Conservation (phyloP, 2,888 invertebrate genomes). For the Ectobius pallidus region DNA sequence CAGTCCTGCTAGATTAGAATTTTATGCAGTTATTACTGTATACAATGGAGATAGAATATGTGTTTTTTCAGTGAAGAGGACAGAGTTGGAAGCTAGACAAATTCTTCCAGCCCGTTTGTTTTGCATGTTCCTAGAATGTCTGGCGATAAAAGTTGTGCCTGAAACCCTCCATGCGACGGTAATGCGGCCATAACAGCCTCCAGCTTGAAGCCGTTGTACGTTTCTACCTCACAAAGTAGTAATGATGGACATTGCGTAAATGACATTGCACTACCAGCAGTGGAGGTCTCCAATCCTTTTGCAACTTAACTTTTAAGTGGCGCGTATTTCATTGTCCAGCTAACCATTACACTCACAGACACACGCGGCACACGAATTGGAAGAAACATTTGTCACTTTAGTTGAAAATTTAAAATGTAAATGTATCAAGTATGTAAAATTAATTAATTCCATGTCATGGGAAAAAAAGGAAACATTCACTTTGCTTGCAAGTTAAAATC, state of each 20-base stretch:
- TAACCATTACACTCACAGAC: too few species aligned
- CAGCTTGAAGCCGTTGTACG: neutral
- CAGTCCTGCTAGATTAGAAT: too few species aligned
- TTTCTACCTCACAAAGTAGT: constrained; percentile 31
- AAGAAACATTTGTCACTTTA: neutral
- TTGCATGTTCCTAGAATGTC: constrained; percentile 26
- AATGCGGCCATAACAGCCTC: constrained; percentile 24
- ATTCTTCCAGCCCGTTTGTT: constrained; percentile 30
- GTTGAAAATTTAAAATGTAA: too few species aligned
- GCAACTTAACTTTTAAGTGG: neutral
- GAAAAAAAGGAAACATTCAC: too few species aligned
- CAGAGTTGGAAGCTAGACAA: constrained; percentile 16
- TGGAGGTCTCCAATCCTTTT: neutral
- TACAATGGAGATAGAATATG: too few species aligned
- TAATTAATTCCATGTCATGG: too few species aligned
- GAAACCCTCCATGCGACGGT: neutral
- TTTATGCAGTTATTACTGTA: too few species aligned
- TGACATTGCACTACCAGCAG: constrained; percentile 2
- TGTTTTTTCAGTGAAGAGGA: too few species aligned
- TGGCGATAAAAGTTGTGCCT: constrained; percentile 22
- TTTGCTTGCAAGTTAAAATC: too few species aligned
- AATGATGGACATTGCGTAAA: constrained; percentile 27
- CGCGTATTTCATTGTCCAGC: constrained; percentile 15
- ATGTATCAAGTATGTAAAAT: too few species aligned
- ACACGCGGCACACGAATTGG: too few species aligned